Evolutionary conservation across 1,140 invertebrate species (phyloP), one percentile per base, ranked within the genome.

Genomic region (Orchesella cincta): DNA sequence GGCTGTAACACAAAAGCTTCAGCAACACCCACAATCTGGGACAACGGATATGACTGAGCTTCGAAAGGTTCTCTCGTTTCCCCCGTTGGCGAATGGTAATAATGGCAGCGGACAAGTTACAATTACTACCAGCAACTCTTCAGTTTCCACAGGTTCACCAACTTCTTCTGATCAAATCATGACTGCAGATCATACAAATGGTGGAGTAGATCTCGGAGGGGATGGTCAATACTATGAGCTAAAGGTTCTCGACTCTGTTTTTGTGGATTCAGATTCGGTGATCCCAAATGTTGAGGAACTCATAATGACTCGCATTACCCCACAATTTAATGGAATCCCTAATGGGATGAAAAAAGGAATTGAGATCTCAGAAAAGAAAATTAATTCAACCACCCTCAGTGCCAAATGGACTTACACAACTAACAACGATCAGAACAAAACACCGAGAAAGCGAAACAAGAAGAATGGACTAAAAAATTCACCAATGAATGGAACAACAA

Each of bases 201-300:
- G 62, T 12, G 2, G 2, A 3, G 28, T 33, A 29, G 62, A 67
- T 67, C 62, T 67, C 62, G 34, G 62, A n/a, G 36, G 3, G 14
- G 75, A 70, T 8, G 16, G 31, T 20, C 70, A 67, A 57, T 79
- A 79, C 54, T 82, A 80, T 39, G 81, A 81, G 70, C 51, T 82
- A 16, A 82, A 79, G 35, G 73, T 82, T 23, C 39, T 80, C n/a
- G 79, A 82, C 36, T 77, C 76, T 1, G 26, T 78, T 12, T 79
- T 73, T 39, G 74, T 54, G 20, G 80, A 81, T 72, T 52, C 71
- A 1, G 81, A 82, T 31, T 54, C 78, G 28, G 76, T 80, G 51
- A 78, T 82, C 34, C 81, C 81, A 39, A 80, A 82, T 75, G 81
- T 82, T 5, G 81, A 80, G 26, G 81, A 82, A 57, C 75, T 82